phyloP scores from a whole-genome alignment of 2,797 vertebrate species.

The Anabacerthia variegaticeps region DNA sequence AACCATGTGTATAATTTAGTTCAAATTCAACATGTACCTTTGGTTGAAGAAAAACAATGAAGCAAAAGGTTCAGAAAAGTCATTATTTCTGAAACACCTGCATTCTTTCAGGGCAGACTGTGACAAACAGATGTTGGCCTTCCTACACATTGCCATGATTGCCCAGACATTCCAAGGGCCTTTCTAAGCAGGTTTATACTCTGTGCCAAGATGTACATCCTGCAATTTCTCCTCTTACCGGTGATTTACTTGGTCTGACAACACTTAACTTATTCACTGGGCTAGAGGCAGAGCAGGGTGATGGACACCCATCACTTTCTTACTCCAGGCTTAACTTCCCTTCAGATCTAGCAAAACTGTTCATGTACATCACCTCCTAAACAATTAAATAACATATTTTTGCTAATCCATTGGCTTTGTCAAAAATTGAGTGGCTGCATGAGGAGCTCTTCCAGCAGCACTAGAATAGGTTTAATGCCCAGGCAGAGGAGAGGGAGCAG shows the following conservation, averaged over 20 bases:
- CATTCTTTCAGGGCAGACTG: background rate
- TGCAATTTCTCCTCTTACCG: background rate
- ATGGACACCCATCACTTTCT: background rate
- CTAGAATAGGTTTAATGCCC: background rate
- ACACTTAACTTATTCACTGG: background rate
- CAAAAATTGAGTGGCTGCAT: background rate
- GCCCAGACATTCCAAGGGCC: background rate
- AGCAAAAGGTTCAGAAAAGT: background rate
- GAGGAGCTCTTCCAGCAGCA: background rate
- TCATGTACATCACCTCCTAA: accelerated
- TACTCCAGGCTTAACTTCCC: accelerated
- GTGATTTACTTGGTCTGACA: background rate
- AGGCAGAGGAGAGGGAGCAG: background rate
- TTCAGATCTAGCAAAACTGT: background rate
- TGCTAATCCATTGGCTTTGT: background rate
- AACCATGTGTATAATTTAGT: background rate
- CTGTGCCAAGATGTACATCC: background rate
- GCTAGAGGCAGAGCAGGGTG: background rate
- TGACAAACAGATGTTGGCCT: background rate
- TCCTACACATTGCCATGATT: background rate
- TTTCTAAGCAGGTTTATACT: background rate
- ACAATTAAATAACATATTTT: background rate
- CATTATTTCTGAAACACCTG: background rate
- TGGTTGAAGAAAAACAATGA: background rate
- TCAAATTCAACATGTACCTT: background rate